Base-by-base conservation (phyloP, 23 tunicate species). In the Ciona savignyi region DNA sequence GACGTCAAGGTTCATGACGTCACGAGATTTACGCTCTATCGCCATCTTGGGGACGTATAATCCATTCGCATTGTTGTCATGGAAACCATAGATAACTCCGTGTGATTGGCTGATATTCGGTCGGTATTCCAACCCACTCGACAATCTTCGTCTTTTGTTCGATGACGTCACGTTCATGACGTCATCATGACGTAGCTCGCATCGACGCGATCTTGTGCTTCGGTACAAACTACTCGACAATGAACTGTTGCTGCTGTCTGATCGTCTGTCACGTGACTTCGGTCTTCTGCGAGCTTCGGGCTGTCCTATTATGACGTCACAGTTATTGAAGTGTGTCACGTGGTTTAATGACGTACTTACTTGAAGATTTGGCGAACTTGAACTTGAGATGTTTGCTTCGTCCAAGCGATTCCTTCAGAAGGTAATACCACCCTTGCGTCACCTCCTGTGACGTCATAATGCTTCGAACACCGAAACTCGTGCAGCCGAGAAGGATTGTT, bases 391-490 rank as follows among this genome's bases (percentile, higher is more conserved):
- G 80, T 56, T 68, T 74, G 26, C 33, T 74, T 34, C 87, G 35
- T 4, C 87, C 87, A 60, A 74, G 28, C n/a, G 75, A 56, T 68
- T 82, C 80, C 1, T 35, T 49, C n/a, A 82, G 87, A 33, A 82
- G 56, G 33, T 82, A 82, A 60, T 74, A 82, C 87, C 87, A 82
- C 1, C 87, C 87, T 32, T 82, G 87, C 1, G 67, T 1, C 1
- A 82, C 87, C 62, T 74, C 80, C 33, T 74, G 70, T 24, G 11
- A 4, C 1, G 31, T 66, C 25, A 74, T 25, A 25, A 82, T 67
- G 27, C 42, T 75, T 28, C 72, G 49, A 2, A 82, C 33, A 30
- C 87, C 87, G 65, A 82, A 82, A 42, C 87, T 82, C 80, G 61
- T 82, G 33, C 87, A 82, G 1, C 87, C 87, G 26, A 82, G 65